These are phyloP conservation scores for Myzus persicae DNA, from an alignment of 1,140 invertebrate species.

Conservation along the genomic window DNA sequence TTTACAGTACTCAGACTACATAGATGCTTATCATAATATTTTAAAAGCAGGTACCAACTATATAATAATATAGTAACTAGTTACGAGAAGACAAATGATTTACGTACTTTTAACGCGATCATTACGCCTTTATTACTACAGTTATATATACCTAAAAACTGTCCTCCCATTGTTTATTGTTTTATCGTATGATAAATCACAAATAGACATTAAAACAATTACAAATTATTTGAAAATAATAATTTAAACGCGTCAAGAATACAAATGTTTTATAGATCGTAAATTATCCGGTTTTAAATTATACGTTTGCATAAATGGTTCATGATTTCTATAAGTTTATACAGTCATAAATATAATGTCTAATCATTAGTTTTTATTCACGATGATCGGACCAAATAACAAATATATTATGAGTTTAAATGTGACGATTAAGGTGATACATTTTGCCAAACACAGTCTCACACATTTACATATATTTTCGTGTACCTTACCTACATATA, in stretches of 20 bases:
- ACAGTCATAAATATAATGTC: not conserved
- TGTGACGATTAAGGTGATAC: constrained; percentile 13
- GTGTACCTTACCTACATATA: not conserved
- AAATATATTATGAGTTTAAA: not conserved
- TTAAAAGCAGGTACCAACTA: not conserved
- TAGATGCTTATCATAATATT: not conserved
- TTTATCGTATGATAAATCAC: not conserved
- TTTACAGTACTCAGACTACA: not conserved
- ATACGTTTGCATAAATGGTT: not conserved
- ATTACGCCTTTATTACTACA: not conserved
- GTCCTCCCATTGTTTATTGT: not conserved
- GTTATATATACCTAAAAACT: not conserved
- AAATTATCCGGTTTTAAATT: not conserved
- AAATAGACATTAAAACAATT: not conserved
- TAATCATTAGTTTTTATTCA: not conserved
- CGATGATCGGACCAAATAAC: not conserved
- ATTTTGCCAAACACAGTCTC: not conserved
- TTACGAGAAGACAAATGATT: not conserved
- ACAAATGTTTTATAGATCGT: not conserved
- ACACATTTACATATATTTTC: not conserved
- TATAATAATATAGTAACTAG: not conserved
- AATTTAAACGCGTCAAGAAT: not conserved
- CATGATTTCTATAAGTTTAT: not conserved
- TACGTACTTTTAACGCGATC: not conserved
- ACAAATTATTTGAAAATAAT: not conserved